Percentiles rank a stretch among this genome's conserved stretches.
These are phyloP conservation scores for Coendou prehensilis DNA, from an alignment of 2,797 vertebrate species.

Conservation along the genomic window DNA sequence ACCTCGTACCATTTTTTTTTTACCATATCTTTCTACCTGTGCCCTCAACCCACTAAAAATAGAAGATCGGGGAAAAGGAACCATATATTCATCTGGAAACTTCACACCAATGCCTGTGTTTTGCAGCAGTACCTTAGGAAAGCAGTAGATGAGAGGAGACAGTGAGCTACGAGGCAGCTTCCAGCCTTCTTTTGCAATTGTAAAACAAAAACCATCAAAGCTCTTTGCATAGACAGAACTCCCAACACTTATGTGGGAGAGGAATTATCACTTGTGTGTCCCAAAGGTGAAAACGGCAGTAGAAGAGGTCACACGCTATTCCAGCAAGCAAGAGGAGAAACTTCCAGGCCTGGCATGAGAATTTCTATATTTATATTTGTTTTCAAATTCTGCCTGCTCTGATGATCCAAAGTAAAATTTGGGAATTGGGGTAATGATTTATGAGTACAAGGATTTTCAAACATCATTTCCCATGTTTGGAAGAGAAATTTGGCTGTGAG, in stretches of 20 bases:
- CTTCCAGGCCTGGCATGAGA: neutral
- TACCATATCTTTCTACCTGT: slow-evolving; percentile 5
- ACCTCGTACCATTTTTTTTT: slow-evolving; percentile 13
- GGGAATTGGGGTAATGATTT: slow-evolving; percentile 62
- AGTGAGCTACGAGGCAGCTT: neutral
- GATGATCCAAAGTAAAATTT: slow-evolving; percentile 56
- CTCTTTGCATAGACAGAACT: slow-evolving; percentile 1
- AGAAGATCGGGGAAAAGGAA: rapidly evolving
- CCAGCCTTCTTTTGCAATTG: neutral
- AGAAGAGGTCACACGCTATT: slow-evolving; percentile 1
- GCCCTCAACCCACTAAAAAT: neutral
- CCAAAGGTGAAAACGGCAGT: neutral
- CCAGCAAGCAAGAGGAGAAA: neutral
- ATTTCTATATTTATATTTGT: slow-evolving; percentile 61
- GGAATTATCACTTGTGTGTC: neutral
- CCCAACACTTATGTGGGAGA: neutral
- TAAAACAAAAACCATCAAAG: slow-evolving; percentile 51
- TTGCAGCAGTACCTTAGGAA: neutral
- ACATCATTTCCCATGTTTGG: slow-evolving; percentile 54
- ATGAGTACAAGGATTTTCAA: neutral
- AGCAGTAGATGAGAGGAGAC: neutral
- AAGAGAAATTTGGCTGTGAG: slow-evolving; percentile 55
- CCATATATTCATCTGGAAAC: neutral
- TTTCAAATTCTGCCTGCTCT: slow-evolving; percentile 49
- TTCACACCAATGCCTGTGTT: neutral